Base-by-base conservation (phyloP, 2,797 vertebrate genomes). In the Cheirogaleus major region DNA sequence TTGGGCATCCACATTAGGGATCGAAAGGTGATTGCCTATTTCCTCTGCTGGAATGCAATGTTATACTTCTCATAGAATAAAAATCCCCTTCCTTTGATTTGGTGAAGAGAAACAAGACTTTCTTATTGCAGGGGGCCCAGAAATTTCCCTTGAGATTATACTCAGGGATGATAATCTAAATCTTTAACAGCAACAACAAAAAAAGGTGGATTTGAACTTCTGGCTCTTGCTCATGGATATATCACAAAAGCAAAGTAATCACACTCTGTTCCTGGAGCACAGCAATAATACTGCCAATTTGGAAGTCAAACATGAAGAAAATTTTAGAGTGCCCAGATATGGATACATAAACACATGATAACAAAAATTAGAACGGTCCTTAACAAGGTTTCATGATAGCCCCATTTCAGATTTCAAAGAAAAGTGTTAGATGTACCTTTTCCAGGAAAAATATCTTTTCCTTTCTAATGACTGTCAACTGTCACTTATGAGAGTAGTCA, bases 41-140 rank as follows among this genome's bases (percentile, higher is more conserved):
- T 98, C 73, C 98, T 98, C 98, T 96, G 89, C 93, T 93, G 88
- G 76, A 98, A 98, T 48, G 87, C 89, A 95, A 38, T 96, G 95
- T 96, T 95, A 57, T 85, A 75, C 93, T 96, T 98, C 97, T 99
- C 97, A 99, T 99, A 98, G 83, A 98, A 99, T 99, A 99, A 99
- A 99, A 99, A 99, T 94, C 98, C 97, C 99, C 99, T 99, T 98
- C 98, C 98, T 98, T 98, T 99, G 98, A 99, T 99, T 99, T 99
- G 98, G 98, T 98, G n/a, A 95, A 72, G 63, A 97, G 84, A 97
- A 98, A 99, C 92, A 79, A 93, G 98, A 98, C 91, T 98, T 98
- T 98, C 96, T 98, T 97, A 97, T 43, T 96, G 96, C 97, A 97
- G 63, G 94, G 98, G 97, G 93, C 89, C 98, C 86, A 97, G 98